Conservation (phyloP, 2,113 vertebrate species). For the Pogona vitticeps region DNA sequence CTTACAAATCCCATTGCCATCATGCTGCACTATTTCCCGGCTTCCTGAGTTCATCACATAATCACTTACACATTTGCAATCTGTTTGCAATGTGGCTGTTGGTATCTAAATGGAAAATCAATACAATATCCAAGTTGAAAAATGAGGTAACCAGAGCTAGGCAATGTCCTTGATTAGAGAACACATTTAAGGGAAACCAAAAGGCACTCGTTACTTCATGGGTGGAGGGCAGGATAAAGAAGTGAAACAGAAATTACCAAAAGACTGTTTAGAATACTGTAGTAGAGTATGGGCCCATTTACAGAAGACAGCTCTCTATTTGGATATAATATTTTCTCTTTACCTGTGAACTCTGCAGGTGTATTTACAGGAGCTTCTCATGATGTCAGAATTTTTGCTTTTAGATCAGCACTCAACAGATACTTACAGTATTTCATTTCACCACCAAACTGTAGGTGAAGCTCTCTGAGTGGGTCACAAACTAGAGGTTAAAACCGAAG, state of each 20-base stretch:
- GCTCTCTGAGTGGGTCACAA: not conserved
- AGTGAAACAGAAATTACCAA: not conserved
- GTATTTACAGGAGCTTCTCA: not conserved
- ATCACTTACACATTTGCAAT: not conserved
- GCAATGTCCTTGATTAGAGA: not conserved
- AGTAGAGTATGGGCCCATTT: too few relatives aligned
- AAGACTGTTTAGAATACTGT: not conserved
- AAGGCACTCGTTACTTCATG: too few relatives aligned
- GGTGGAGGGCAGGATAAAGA: fast-evolving
- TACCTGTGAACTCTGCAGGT: not conserved
- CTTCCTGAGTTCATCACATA: not conserved
- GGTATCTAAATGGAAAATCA: conserved; percentile 16
- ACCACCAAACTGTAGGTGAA: not conserved
- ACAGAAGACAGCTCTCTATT: too few relatives aligned
- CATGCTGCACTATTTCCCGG: not conserved
- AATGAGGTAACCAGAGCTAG: not conserved
- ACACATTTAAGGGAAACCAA: not conserved
- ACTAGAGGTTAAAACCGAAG: not conserved
- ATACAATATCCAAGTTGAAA: not conserved
- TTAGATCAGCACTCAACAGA: not conserved
- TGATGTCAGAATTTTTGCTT: too few relatives aligned
- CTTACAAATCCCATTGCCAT: not conserved
- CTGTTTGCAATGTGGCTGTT: conserved; percentile 13
- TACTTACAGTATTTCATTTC: not conserved
- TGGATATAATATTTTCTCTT: not conserved